Evolutionary conservation across 1,140 invertebrate species (phyloP), one percentile per base, ranked within the genome.

Genomic region (Chymomyza costata): DNA sequence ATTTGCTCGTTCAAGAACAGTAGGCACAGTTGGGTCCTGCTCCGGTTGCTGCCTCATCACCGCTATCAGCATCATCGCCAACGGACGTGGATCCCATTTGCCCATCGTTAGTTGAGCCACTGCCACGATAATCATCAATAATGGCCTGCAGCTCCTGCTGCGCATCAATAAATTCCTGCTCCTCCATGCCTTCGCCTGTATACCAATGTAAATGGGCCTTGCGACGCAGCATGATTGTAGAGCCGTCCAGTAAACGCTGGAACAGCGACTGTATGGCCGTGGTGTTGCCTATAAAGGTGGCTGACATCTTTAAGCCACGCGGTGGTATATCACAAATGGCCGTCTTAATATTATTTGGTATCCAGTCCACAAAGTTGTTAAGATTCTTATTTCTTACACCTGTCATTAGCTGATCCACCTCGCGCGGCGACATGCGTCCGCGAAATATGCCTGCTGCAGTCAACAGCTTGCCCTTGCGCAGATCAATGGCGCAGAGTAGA

Each of bases 201-300:
- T 90, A 90, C 89, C 86, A 90, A 65, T 90, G 85, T 89, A 96
- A 88, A 90, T 96, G 95, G 85, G 94, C 95, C 86, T 94, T 93
- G 48, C 94, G 88, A 60, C 93, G 89, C 88, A 95, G 92, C 94
- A 96, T 95, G 2, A 61, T 48, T 15, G 16, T 49, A 87, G 92
- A 94, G 57, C 92, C 91, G 58, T 94, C 92, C 1, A 91, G 90
- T 47, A 94, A 89, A 10, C 92, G 87, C 84, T 93, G 92, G 84
- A 95, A 94, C 2, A 94, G 84, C 68, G 93, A 91, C 35, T 82
- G 92, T 46, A 95, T 94, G 0, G 93, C 92, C 1, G 94, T 94
- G 0, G 89, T 89, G 59, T 91, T 91, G 1, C 89, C 90, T 38
- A 92, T 91, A 40, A 92, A 92, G 0, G 91, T 92, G 2, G 90